Conservation (phyloP, 2,113 vertebrate species). For the Nycticryphes semicollaris region DNA sequence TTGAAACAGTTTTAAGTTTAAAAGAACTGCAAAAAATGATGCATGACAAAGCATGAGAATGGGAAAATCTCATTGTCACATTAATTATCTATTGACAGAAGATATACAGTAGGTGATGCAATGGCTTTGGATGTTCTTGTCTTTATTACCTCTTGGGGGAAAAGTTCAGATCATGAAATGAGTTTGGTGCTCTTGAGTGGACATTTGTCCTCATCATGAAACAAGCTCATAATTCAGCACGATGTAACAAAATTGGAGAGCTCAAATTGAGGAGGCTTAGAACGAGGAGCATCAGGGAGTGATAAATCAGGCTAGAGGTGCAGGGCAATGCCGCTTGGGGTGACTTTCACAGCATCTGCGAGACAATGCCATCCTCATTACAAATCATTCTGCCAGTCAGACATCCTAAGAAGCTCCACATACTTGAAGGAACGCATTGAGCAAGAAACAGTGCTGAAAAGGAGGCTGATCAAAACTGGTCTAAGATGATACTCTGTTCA, state of each 20-base stretch:
- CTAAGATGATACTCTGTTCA: neutral
- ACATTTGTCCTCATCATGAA: constrained; percentile 53
- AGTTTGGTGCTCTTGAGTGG: constrained; percentile 37
- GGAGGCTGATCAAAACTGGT: neutral
- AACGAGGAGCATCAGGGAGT: neutral
- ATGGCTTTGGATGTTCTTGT: constrained; percentile 28
- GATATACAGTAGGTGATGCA: constrained; percentile 53
- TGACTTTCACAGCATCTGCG: constrained; percentile 50
- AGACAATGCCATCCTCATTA: constrained; percentile 23
- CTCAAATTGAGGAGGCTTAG: constrained; percentile 3
- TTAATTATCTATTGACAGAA: constrained; percentile 65
- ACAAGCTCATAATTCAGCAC: constrained; percentile 34
- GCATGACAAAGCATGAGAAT: neutral
- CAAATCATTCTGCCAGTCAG: constrained; percentile 44
- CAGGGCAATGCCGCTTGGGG: neutral
- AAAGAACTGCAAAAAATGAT: neutral
- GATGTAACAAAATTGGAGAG: constrained; percentile 36
- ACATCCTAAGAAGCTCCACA: neutral
- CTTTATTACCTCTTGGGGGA: constrained; percentile 58
- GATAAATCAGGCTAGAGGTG: constrained; percentile 57
- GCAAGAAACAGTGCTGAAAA: neutral
- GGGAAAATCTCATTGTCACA: constrained; percentile 41
- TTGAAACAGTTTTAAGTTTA: neutral
- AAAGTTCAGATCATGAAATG: constrained; percentile 51
- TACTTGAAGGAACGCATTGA: neutral